A percentile compares a stretch with the other conserved stretches of the same genome.
phyloP scores from a whole-genome alignment of 2,888 invertebrate species.

The Leucania comma region DNA sequence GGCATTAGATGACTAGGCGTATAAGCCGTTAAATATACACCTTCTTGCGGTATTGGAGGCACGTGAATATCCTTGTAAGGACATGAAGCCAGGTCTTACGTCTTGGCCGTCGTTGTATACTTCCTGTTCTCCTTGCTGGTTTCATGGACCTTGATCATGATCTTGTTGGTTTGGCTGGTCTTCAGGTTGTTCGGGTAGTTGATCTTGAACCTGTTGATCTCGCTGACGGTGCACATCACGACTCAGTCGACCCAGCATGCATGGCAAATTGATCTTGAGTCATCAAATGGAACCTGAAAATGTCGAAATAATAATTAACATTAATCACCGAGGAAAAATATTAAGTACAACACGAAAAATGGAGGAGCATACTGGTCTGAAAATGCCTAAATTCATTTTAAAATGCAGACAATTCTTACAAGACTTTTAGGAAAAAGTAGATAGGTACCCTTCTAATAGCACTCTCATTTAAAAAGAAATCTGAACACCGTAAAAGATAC shows the following conservation, averaged over 20 bases:
- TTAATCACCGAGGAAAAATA: no score
- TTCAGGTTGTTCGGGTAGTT: slow-evolving; percentile 17
- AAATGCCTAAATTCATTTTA: no score
- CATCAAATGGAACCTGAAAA: no score
- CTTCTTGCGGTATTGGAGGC: slow-evolving; percentile 20
- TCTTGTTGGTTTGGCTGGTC: slow-evolving; percentile 23
- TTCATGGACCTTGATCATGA: slow-evolving; percentile 9
- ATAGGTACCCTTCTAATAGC: no score
- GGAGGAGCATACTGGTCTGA: no score
- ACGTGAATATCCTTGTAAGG: slow-evolving; percentile 19
- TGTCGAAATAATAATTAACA: no score
- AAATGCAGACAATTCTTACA: no score
- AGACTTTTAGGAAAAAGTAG: no score
- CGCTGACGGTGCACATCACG: slow-evolving; percentile 14
- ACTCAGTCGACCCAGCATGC: background rate
- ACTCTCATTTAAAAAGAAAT: no score
- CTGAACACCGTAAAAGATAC: no score
- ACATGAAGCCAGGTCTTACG: slow-evolving; percentile 20
- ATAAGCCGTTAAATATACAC: slow-evolving; percentile 1
- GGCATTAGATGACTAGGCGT: no score
- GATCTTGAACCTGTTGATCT: slow-evolving; percentile 20
- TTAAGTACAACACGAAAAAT: no score
- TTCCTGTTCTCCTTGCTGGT: slow-evolving; percentile 27
- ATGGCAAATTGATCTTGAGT: background rate
- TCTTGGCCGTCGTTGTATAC: slow-evolving; percentile 25